A percentile compares a stretch with the other conserved stretches of the same genome.
These are phyloP conservation scores for Gracilinanus agilis DNA, from an alignment of 2,113 vertebrate species.

Conservation along the genomic window DNA sequence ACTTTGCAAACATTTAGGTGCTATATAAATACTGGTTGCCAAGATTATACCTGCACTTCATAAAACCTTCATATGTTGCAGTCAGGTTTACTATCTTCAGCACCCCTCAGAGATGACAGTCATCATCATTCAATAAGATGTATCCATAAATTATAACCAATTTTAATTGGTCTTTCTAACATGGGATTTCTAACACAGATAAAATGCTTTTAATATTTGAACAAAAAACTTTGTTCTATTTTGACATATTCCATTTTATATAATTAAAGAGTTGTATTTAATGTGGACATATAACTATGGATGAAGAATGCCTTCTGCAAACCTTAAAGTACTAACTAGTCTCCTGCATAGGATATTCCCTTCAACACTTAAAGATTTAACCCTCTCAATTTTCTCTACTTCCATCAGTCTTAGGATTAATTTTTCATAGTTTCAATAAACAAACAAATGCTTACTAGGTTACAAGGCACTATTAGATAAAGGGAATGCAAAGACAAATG, in stretches of 20 bases:
- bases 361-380: neutral
- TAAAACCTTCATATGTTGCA: neutral
- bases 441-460: neutral
- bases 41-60: neutral
- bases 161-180: neutral
- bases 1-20: neutral
- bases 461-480: neutral
- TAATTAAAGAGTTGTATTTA: neutral
- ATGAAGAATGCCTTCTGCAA: neutral
- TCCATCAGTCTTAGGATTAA: neutral
- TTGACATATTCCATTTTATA: neutral
- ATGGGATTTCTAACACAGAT: neutral
- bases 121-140: neutral
- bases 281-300: neutral
- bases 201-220: neutral
- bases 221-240: neutral
- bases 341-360: neutral
- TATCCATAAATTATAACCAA: neutral
- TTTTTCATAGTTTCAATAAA: neutral
- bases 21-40: neutral
- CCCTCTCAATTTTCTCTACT: neutral
- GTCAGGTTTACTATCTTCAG: neutral
- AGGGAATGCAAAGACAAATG: neutral
- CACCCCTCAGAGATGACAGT: neutral
- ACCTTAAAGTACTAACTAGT: neutral